Base-by-base conservation (phyloP, 1,140 invertebrate genomes). In the Drosophila rhopaloa region DNA sequence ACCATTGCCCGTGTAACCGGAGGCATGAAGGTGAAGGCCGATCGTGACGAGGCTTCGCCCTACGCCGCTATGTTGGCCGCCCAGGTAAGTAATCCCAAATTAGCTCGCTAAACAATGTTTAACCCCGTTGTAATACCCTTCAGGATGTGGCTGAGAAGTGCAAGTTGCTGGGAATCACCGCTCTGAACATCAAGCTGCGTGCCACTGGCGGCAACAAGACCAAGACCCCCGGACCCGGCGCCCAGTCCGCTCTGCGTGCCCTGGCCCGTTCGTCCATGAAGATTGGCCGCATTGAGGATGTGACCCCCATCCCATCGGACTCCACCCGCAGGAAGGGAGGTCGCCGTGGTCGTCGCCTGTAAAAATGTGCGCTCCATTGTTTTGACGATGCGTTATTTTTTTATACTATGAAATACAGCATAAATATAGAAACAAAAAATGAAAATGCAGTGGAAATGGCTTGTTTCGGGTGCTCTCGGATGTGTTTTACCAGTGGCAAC, bases 51-150 rank as follows among this genome's bases (percentile, higher is more conserved):
- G 94, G 97, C 98, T 82, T 99, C 98, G 32, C 99, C 99, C 13
- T 99, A 99, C 92, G 99, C 99, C 92, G 99, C 99, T 96, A 99
- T 99, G 99, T 98, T 99, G 94, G 99, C 99, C 92, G 98, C 99
- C 77, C 99, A 99, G 94, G 97, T 97, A 94, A 51, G 47, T 43
- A 27, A 2, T 14, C 2, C 24, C 32, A 98, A 24, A 13, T 13
- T 24, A 4, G 8, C 1, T 99, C 93, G 99, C 99, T 90, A 99
- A 98, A 35, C 44, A 50, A 9, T 4, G 2, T 40, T 56, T 78
- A 65, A 72, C 7, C 11, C 7, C 5, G 2, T 4, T 40, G 2
- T 29, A 2, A 32, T 63, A 90, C 51, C 79, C 92, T 94, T 41
- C 89, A 97, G 96, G 99, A 99, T 95, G 99, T 99, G 63, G 98